These are phyloP conservation scores for Oreochromis niloticus DNA, from an alignment of 2,113 vertebrate species.

Conservation along the genomic window DNA sequence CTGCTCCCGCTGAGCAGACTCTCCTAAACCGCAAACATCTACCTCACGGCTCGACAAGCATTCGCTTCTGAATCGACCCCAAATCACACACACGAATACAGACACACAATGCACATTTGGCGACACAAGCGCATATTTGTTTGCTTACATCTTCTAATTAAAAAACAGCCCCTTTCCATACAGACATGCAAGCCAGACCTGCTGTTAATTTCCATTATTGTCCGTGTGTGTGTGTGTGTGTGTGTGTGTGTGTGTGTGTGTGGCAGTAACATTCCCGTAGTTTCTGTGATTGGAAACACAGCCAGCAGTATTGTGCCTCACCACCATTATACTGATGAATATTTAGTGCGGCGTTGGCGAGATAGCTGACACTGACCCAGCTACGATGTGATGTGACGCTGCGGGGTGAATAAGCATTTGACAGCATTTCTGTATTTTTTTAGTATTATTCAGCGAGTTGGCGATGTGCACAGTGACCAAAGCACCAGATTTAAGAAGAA, in stretches of 20 bases:
- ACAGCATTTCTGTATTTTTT: neutral
- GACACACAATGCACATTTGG: neutral
- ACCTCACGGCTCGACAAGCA: neutral
- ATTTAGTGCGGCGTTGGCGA: slow-evolving; percentile 25
- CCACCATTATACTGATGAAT: slow-evolving; percentile 37
- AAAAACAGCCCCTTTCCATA: neutral
- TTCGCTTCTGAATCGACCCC: neutral
- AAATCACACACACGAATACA: neutral
- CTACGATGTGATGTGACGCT: neutral
- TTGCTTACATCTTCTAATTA: neutral
- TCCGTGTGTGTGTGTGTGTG: neutral
- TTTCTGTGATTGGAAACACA: neutral
- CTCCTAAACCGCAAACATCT: neutral
- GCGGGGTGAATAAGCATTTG: neutral
- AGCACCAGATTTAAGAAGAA: neutral
- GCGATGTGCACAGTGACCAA: neutral
- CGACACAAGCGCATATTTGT: neutral
- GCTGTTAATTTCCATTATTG: neutral
- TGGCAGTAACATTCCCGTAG: neutral
- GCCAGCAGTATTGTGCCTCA: neutral
- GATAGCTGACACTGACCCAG: neutral
- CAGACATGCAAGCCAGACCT: neutral
- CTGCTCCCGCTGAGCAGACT: neutral
- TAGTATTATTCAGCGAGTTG: neutral
- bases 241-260: neutral